Conservation (phyloP, 2,888 invertebrate species). For the Dendrolimus houi region DNA sequence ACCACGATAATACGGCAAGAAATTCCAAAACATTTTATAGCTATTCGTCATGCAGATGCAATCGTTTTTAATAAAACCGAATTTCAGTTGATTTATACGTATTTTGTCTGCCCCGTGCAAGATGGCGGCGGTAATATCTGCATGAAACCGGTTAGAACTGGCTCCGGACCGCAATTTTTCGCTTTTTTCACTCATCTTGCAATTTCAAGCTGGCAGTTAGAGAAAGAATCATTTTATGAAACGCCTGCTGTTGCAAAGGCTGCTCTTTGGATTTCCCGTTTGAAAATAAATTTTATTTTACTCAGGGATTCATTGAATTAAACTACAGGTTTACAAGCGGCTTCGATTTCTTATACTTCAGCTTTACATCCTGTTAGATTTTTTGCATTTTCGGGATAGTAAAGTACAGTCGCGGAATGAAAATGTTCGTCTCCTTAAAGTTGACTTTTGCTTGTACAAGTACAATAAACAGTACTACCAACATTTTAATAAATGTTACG, state of each 20-base stretch:
- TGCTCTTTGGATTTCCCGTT: neutral
- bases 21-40: neutral
- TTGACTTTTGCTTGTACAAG: no score
- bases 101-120: constrained; percentile 52
- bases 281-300: no score
- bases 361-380: no score
- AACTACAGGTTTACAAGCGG: no score
- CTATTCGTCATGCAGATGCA: constrained; percentile 24
- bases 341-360: no score
- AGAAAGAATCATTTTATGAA: constrained; percentile 36
- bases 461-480: no score
- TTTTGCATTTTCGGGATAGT: no score
- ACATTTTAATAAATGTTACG: no score
- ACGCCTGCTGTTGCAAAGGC: constrained; percentile 13
- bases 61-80: constrained; percentile 51
- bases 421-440: no score
- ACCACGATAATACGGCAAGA: no score
- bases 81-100: constrained; percentile 51
- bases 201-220: constrained; percentile 28
- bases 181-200: constrained; percentile 39
- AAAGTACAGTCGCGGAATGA: no score
- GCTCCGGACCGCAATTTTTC: constrained; percentile 43
- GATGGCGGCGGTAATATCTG: constrained; percentile 56
- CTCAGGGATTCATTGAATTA: no score
- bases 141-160: constrained; percentile 39